These are phyloP conservation scores for Mirza zaza DNA, from an alignment of 2,113 vertebrate species.

Conservation along the genomic window DNA sequence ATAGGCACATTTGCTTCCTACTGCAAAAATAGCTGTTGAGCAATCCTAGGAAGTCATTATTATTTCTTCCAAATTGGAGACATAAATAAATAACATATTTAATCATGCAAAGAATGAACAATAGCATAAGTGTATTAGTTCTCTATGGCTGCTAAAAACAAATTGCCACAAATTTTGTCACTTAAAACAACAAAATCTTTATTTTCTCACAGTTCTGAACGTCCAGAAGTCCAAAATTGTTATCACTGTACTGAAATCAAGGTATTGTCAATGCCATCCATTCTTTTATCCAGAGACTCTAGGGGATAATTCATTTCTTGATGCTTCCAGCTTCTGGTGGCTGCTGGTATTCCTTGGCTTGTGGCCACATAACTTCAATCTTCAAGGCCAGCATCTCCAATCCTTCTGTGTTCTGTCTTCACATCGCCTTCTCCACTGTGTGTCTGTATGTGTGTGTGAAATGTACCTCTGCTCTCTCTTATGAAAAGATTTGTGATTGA, in stretches of 20 bases:
- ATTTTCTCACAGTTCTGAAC: background rate
- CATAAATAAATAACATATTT: background rate
- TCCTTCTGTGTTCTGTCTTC: background rate
- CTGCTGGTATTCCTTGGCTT: background rate
- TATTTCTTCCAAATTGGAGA: background rate
- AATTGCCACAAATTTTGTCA: background rate
- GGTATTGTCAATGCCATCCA: accelerated
- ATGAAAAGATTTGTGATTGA: background rate
- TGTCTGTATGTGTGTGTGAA: background rate
- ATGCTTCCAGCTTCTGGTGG: background rate
- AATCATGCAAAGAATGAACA: background rate
- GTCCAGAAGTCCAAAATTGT: background rate
- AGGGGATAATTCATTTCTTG: background rate
- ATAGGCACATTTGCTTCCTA: background rate
- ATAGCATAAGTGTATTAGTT: background rate
- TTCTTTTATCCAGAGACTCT: background rate
- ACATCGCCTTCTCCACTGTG: background rate
- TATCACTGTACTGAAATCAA: background rate
- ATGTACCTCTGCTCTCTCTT: background rate
- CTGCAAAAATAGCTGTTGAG: background rate
- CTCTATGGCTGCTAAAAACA: background rate
- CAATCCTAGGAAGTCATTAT: background rate
- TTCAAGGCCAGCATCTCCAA: background rate
- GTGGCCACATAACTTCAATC: too few relatives aligned
- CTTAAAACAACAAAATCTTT: background rate